Evolutionary conservation across 2,797 vertebrate genomes (phyloP).

Genomic region (Poecilia velifera): DNA sequence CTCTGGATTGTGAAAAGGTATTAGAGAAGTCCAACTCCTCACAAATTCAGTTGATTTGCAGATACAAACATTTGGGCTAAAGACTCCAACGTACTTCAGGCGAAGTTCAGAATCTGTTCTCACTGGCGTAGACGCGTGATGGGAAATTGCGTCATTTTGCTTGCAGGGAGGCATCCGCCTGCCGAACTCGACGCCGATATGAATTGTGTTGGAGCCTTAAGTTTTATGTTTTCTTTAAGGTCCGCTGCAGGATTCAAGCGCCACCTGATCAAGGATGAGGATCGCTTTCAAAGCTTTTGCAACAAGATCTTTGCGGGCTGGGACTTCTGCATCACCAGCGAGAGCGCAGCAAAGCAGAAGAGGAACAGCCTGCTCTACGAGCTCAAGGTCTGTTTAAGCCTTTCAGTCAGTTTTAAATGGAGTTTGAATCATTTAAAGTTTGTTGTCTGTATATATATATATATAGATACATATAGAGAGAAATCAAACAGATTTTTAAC

Average conservation of each 20-base stretch:
- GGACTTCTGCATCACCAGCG: conserved; percentile 95
- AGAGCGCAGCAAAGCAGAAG: conserved; percentile 83
- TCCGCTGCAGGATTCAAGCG: conserved; percentile 90
- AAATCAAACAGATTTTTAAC: neutral
- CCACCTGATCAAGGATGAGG: conserved; percentile 86
- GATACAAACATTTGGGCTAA: neutral
- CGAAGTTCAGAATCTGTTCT: no score
- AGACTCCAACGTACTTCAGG: no score
- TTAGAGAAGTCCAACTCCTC: neutral
- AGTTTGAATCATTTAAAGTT: neutral
- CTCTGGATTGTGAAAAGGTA: conserved; percentile 95
- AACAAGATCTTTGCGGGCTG: conserved; percentile 97
- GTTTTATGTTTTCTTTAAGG: conserved; percentile 65
- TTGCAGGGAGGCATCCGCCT: no score
- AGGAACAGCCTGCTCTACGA: conserved; percentile 90
- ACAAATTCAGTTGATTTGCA: neutral
- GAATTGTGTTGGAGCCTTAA: no score
- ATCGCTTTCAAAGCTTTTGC: conserved; percentile 96
- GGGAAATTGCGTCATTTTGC: no score
- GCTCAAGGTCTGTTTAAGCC: conserved; percentile 80
- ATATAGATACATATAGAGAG: no score
- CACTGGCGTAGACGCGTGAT: no score
- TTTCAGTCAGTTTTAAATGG: neutral
- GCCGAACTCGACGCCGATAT: no score
- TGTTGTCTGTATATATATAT: no score